Evolutionary conservation across 2,888 invertebrate genomes (phyloP).

Genomic region (Drosophila paracracens): DNA sequence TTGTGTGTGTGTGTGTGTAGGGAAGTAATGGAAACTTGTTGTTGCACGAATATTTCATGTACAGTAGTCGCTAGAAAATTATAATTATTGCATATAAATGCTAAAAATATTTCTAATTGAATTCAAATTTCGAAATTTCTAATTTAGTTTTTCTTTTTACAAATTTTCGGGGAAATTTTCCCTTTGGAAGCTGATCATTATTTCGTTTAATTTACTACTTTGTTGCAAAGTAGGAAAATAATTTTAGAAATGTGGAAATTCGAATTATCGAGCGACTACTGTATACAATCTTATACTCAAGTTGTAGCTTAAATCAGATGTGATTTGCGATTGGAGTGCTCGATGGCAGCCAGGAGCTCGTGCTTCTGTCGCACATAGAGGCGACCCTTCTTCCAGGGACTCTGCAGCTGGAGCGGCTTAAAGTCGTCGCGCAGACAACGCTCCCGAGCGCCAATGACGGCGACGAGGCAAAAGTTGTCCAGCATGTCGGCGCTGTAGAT

Average conservation of each 20-base stretch:
- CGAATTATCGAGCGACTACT: background rate
- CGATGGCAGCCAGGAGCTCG: conserved; percentile 94
- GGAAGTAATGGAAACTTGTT: background rate
- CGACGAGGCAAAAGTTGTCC: conserved; percentile 96
- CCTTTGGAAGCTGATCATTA: background rate
- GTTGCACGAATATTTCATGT: background rate
- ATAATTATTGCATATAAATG: background rate
- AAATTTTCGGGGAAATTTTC: too few relatives aligned
- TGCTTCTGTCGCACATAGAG: conserved; percentile 96
- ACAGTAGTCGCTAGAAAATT: background rate
- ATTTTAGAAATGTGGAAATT: background rate
- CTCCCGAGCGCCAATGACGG: conserved; percentile 97
- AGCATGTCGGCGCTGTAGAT: conserved; percentile 93
- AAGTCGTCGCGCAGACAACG: conserved; percentile 97
- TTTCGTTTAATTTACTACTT: background rate
- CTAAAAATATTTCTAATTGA: background rate
- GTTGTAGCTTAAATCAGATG: conserved; percentile 81
- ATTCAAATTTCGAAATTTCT: background rate
- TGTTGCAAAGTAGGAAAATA: background rate
- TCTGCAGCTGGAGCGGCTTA: conserved; percentile 95
- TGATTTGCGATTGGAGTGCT: conserved; percentile 94
- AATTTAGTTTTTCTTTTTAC: background rate
- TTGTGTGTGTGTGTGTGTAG: conserved; percentile 5
- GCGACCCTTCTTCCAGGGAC: conserved; percentile 97
- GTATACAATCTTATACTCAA: background rate